phyloP scores from a whole-genome alignment of 2,888 invertebrate species.

The Campaea margaritaria region DNA sequence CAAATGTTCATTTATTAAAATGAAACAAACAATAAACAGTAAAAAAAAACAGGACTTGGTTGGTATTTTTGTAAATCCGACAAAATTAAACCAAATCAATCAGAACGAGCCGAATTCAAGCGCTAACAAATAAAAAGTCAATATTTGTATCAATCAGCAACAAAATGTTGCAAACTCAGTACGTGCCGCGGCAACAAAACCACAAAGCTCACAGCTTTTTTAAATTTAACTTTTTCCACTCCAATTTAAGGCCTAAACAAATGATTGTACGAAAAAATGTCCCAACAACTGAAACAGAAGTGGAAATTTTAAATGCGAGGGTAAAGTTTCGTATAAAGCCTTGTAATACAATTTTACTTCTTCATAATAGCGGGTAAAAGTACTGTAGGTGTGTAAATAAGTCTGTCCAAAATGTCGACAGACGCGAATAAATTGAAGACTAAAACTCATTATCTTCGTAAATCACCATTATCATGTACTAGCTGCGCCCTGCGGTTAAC shows the following conservation, averaged over 20 bases:
- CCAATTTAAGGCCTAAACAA: conserved; percentile 43
- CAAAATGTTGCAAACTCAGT: conserved; percentile 32
- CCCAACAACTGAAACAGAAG: conserved; percentile 18
- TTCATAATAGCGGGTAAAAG: too few relatives aligned
- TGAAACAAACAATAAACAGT: too few relatives aligned
- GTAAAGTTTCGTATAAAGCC: not conserved
- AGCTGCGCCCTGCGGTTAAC: too few relatives aligned
- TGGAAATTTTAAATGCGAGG: conserved; percentile 13
- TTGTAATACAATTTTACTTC: too few relatives aligned
- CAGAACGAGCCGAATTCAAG: conserved; percentile 30
- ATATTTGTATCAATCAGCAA: conserved; percentile 46
- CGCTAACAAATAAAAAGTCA: conserved; percentile 43
- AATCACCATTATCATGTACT: too few relatives aligned
- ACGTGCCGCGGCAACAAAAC: conserved; percentile 32
- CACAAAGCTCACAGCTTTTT: conserved; percentile 2
- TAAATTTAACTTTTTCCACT: not conserved
- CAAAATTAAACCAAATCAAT: conserved; percentile 32
- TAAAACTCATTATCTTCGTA: too few relatives aligned
- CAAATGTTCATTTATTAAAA: too few relatives aligned
- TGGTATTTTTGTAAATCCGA: too few relatives aligned
- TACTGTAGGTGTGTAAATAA: too few relatives aligned
- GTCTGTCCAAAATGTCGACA: too few relatives aligned
- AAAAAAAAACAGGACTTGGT: too few relatives aligned
- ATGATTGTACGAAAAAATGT: conserved; percentile 34
- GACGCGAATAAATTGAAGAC: too few relatives aligned